Evolutionary conservation across 2,113 vertebrate genomes (phyloP), one percentile per base, ranked within the genome.

Genomic region (Guaruba guarouba): DNA sequence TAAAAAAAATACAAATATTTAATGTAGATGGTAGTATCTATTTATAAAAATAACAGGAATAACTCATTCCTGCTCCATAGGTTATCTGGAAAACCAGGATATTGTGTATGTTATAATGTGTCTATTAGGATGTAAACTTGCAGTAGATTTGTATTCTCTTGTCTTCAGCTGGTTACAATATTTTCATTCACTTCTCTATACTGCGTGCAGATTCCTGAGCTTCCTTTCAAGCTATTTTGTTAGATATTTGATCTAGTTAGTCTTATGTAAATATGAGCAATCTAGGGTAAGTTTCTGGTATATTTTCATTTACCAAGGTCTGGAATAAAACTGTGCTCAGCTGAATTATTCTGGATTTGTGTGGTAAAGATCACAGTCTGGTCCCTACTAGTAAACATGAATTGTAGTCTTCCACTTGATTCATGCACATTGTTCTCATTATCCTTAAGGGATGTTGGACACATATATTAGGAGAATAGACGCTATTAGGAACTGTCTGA

Each of bases 401-500:
- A 48, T 43, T 71, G 57, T 17, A 46, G 28, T 73, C 66, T 89
- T 62, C n/a, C 9, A 1, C 39, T 85, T 87, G 86, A 89, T 93
- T 95, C 48, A 29, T 33, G n/a, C 5, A 7, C 13, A 4, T 85
- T 84, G 49, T 66, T 84, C 86, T 84, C 67, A 46, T 87, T 93
- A 70, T 91, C 49, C 52, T 66, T 77, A 95, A 84, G 79, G 80
- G 74, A 52, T 74, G 83, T 87, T 93, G 41, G 7, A 22, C 41
- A 77, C 39, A 61, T 48, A 12, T 69, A 75, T 89, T 79, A 91
- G 61, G 82, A 64, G 57, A 89, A 78, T 19, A 86, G 61, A 31
- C 17, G 31, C 77, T 87, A 49, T 93, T 95, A 94, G 74, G 52
- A 89, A 39, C 77, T 82, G 66, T 79, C 77, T 73, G 73, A 84